Evolutionary conservation across 2,888 invertebrate species (phyloP).

Genomic region (Gari tellinella): DNA sequence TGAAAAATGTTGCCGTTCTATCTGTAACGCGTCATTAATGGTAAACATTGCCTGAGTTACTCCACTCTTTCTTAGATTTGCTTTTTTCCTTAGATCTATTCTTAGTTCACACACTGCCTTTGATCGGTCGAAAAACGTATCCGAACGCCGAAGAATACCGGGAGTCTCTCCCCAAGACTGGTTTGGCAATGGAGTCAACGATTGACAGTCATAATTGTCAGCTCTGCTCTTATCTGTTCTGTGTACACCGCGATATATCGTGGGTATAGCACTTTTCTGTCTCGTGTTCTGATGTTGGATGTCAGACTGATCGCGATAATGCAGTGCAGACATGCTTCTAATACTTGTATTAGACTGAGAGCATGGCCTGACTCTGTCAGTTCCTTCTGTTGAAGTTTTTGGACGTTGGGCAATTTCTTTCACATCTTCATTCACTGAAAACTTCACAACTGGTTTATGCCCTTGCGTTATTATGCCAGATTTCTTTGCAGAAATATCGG

Average conservation of each 20-base stretch:
- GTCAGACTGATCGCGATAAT: conserved; percentile 31
- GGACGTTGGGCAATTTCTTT: conserved; percentile 28
- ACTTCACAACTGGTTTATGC: conserved; percentile 55
- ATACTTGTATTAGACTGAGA: too few relatives aligned
- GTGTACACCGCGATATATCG: neutral
- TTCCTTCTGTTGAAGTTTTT: conserved; percentile 12
- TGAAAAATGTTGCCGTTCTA: conserved; percentile 47
- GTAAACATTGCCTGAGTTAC: conserved; percentile 39
- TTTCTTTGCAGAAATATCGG: conserved; percentile 21
- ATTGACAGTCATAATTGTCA: neutral
- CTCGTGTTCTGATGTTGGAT: conserved; percentile 17
- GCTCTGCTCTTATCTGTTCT: neutral
- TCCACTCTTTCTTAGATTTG: conserved; percentile 44
- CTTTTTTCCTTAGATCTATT: conserved; percentile 51
- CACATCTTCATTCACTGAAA: conserved; percentile 49
- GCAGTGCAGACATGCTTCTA: conserved; percentile 50
- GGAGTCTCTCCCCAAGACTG: neutral
- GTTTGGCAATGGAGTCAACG: neutral
- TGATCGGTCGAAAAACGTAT: conserved; percentile 60
- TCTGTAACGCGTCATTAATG: conserved; percentile 43
- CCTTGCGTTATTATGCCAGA: conserved; percentile 50
- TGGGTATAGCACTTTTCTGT: conserved; percentile 51
- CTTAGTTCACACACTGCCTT: conserved; percentile 61
- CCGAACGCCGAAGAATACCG: conserved; percentile 16
- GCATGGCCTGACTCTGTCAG: too few relatives aligned